Percentiles rank a stretch among this genome's conserved stretches.
These are phyloP conservation scores for Pseudopipra pipra DNA, from an alignment of 2,113 vertebrate genomes.

Conservation along the genomic window DNA sequence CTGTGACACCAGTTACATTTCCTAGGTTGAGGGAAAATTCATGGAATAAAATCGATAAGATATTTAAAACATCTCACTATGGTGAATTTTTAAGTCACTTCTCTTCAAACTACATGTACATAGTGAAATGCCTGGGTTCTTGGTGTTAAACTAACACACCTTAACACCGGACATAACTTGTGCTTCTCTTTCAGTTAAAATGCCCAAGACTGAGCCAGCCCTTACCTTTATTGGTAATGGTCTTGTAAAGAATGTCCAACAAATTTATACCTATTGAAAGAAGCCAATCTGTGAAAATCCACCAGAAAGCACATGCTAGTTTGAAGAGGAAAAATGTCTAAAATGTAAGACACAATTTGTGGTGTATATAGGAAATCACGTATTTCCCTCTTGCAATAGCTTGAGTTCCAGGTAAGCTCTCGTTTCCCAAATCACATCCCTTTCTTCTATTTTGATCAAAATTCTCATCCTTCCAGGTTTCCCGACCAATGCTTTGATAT, in stretches of 20 bases:
- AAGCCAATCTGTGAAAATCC: not conserved
- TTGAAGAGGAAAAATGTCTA: not conserved
- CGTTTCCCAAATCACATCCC: not conserved
- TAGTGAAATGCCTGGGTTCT: not conserved
- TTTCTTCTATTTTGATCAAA: not conserved
- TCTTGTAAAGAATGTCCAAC: not conserved
- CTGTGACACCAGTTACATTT: not conserved
- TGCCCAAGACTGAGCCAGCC: not conserved
- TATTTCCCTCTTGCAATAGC: not conserved
- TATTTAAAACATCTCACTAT: not conserved
- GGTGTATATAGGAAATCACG: rapidly evolving
- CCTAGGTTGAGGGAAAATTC: not conserved
- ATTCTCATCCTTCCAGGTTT: not conserved
- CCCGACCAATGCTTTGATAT: not conserved
- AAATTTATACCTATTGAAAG: not conserved
- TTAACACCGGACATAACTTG: not conserved
- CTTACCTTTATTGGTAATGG: not conserved
- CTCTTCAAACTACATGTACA: not conserved
- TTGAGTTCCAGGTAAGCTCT: not conserved
- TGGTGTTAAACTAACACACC: not conserved
- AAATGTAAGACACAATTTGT: not conserved
- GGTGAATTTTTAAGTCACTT: not conserved
- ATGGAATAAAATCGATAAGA: not conserved
- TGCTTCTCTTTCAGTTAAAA: not conserved
- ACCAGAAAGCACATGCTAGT: not conserved